Percentiles rank a stretch among this genome's conserved stretches.
Evolutionary conservation across 2,888 invertebrate species (phyloP).

Genomic region (Augiades crinisus): DNA sequence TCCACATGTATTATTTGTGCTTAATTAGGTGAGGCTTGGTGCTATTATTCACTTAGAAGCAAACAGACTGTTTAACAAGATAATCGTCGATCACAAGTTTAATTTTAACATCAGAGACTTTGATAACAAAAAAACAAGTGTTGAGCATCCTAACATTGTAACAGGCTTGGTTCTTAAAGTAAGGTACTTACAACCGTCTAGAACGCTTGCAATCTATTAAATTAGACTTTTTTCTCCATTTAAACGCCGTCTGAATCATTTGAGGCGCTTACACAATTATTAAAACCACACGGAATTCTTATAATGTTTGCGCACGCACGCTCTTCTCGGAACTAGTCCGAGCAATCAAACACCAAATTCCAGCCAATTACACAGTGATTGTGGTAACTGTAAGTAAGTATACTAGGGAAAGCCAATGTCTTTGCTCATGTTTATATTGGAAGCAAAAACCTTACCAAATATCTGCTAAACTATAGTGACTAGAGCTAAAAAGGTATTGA

Average conservation of each 20-base stretch:
- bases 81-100: too few species aligned
- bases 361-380: constrained; percentile 21
- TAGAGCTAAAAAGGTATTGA: too few species aligned
- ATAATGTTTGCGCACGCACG: constrained; percentile 14
- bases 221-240: constrained; percentile 4
- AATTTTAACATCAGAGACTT: too few species aligned
- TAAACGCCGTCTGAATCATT: constrained; percentile 12
- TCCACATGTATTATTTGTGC: too few species aligned
- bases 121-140: too few species aligned
- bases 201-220: neutral
- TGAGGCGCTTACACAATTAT: constrained; percentile 7
- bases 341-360: constrained; percentile 25
- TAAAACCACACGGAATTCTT: constrained; percentile 17
- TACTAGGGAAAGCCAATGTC: neutral
- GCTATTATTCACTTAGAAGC: too few species aligned
- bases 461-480: too few species aligned
- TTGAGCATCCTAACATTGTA: too few species aligned
- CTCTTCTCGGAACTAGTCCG: constrained; percentile 20
- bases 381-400: constrained; percentile 7
- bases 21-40: too few species aligned
- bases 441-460: too few species aligned
- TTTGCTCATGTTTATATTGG: neutral
- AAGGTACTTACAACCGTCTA: neutral
- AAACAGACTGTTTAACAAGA: too few species aligned
- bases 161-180: too few species aligned